phyloP scores from a whole-genome alignment of 64 coral and sea anemone genomes.

The Pocillopora verrucosa region DNA sequence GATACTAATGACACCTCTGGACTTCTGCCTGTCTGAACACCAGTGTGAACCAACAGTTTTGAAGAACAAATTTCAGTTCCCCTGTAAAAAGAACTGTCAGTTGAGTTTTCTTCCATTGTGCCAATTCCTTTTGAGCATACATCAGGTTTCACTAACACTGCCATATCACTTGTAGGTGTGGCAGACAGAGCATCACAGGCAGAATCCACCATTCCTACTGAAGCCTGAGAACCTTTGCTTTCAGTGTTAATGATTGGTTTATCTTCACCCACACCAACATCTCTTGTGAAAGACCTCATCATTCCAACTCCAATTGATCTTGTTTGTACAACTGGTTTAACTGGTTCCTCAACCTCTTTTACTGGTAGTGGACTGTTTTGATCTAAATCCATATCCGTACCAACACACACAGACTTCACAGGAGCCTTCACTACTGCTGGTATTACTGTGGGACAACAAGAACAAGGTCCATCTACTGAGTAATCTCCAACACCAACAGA shows the following conservation, averaged over 20 bases:
- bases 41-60: neutral
- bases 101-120: neutral
- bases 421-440: neutral
- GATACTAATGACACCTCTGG: constrained; percentile 52
- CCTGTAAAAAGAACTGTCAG: neutral
- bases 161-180: constrained; percentile 41
- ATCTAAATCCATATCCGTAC: constrained; percentile 12
- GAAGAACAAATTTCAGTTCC: neutral
- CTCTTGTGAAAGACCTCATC: constrained; percentile 85
- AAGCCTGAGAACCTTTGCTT: constrained; percentile 45
- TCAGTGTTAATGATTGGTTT: constrained; percentile 48
- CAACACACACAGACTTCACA: constrained; percentile 12
- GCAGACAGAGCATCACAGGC: constrained; percentile 58
- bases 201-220: constrained; percentile 21
- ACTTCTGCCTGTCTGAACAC: constrained; percentile 57
- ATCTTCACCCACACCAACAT: constrained; percentile 69
- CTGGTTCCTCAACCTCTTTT: neutral
- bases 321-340: constrained; percentile 47
- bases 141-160: constrained; percentile 39
- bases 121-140: constrained; percentile 39
- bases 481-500: constrained; percentile 71
- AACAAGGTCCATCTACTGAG: constrained; percentile 53
- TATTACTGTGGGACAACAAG: neutral
- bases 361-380: neutral
- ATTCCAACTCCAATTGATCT: constrained; percentile 92